Evolutionary conservation across 2,797 vertebrate species (phyloP).

Genomic region (Sciaenops ocellatus): DNA sequence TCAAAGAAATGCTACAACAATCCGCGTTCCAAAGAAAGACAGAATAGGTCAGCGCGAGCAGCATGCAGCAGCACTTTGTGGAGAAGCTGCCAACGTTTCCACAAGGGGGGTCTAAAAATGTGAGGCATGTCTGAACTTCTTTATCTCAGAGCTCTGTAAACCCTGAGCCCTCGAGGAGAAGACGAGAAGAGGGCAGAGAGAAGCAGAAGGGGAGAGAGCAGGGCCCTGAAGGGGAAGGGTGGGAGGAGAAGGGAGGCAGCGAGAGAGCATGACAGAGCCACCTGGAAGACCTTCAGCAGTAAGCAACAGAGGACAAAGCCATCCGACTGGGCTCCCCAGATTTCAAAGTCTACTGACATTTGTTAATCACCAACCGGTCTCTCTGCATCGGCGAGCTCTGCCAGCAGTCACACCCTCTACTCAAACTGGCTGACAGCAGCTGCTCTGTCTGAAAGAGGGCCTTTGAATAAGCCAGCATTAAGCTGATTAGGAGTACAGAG

Average conservation of each 20-base stretch:
- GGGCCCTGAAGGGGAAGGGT: slow-evolving; percentile 43
- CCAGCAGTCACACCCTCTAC: slow-evolving; percentile 95
- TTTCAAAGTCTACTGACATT: slow-evolving; percentile 99
- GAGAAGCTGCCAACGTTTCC: slow-evolving; percentile 78
- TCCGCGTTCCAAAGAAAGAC: slow-evolving; percentile 35
- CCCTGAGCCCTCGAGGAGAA: slow-evolving; percentile 64
- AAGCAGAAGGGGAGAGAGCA: slow-evolving; percentile 50
- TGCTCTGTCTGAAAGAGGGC: slow-evolving; percentile 94
- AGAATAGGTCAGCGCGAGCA: slow-evolving; percentile 58
- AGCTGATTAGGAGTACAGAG: slow-evolving; percentile 87
- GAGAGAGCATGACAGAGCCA: slow-evolving; percentile 84
- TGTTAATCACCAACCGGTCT: slow-evolving; percentile 99
- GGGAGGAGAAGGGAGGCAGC: slow-evolving; percentile 59
- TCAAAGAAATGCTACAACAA: slow-evolving; percentile 52
- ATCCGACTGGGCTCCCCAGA: slow-evolving; percentile 91
- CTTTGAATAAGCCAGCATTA: slow-evolving; percentile 91
- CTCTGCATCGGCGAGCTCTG: slow-evolving; percentile 92
- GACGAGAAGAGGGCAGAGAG: slow-evolving; percentile 56
- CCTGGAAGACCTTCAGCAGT: slow-evolving; percentile 88
- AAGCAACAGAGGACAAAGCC: slow-evolving; percentile 89
- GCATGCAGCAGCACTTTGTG: slow-evolving; percentile 46
- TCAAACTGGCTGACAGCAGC: slow-evolving; percentile 92
- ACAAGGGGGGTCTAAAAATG: slow-evolving; percentile 85
- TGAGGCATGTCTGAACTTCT: slow-evolving; percentile 86
- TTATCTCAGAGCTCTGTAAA: slow-evolving; percentile 79